A percentile compares a stretch with the other conserved stretches of the same genome.
Evolutionary conservation across 2,113 vertebrate species (phyloP).

Genomic region (Phylloscopus trochilus): DNA sequence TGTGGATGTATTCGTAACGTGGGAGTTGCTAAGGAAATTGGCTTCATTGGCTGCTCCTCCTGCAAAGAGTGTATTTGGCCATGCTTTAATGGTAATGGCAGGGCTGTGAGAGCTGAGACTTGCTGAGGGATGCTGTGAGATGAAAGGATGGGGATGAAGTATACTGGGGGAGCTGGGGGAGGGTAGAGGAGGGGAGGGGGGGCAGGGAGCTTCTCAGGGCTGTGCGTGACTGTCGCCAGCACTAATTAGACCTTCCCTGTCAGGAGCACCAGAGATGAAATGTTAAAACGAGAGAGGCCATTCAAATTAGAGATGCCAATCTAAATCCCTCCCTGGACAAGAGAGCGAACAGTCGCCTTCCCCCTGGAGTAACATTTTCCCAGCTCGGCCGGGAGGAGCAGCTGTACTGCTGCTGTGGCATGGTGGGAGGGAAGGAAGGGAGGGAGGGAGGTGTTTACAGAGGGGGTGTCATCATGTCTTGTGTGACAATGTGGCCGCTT

Average conservation of each 20-base stretch:
- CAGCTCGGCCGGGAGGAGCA: slow-evolving; percentile 3
- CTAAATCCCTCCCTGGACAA: slow-evolving; percentile 41
- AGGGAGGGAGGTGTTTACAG: background rate
- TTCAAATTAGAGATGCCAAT: slow-evolving; percentile 67
- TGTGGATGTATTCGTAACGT: rapidly evolving
- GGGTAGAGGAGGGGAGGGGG: background rate
- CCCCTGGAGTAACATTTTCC: slow-evolving; percentile 57
- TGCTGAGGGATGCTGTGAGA: slow-evolving; percentile 14
- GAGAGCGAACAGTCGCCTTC: background rate
- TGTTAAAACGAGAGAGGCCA: slow-evolving; percentile 44
- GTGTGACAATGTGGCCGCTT: slow-evolving; percentile 49
- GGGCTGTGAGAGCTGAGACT: background rate
- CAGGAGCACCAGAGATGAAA: slow-evolving; percentile 52
- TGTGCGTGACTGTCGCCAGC: slow-evolving; percentile 28
- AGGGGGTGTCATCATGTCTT: slow-evolving; percentile 35
- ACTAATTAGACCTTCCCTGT: slow-evolving; percentile 64
- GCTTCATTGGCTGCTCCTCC: background rate
- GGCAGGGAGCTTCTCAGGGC: background rate
- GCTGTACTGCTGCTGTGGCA: slow-evolving; percentile 49
- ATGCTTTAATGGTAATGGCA: background rate
- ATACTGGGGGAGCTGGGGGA: background rate
- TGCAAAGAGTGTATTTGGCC: background rate
- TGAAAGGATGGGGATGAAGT: slow-evolving; percentile 8
- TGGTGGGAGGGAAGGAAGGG: slow-evolving; percentile 2
- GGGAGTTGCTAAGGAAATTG: background rate